A percentile compares a stretch with the other conserved stretches of the same genome.
These are phyloP conservation scores for Aporophyla lueneburgensis DNA, from an alignment of 2,888 invertebrate genomes.

Conservation along the genomic window DNA sequence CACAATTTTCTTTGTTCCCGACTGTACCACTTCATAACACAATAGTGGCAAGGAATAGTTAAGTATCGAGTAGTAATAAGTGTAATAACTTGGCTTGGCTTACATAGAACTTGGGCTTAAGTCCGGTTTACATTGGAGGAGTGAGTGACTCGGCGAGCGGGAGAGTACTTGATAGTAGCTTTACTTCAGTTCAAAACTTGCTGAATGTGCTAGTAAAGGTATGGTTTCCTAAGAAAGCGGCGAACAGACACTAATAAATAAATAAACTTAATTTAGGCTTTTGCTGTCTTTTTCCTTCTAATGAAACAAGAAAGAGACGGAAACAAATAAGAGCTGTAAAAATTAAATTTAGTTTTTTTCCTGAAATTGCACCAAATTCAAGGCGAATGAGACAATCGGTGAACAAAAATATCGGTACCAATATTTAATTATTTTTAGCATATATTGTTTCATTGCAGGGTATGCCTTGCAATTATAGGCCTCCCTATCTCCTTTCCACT, in stretches of 20 bases:
- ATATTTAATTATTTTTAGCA: too few relatives aligned
- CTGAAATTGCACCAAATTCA: too few relatives aligned
- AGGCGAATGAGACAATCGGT: too few relatives aligned
- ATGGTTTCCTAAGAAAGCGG: not conserved
- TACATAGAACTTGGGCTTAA: constrained; percentile 63
- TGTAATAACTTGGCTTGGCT: constrained; percentile 66
- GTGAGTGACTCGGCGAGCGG: constrained; percentile 19
- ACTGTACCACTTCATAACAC: constrained; percentile 56
- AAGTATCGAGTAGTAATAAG: constrained; percentile 64
- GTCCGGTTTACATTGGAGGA: constrained; percentile 44
- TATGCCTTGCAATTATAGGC: too few relatives aligned
- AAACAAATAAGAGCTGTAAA: too few relatives aligned
- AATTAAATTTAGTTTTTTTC: too few relatives aligned
- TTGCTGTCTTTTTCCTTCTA: too few relatives aligned
- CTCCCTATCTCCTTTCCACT: too few relatives aligned
- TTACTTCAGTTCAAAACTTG: constrained; percentile 38
- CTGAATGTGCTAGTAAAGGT: not conserved
- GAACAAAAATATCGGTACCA: too few relatives aligned
- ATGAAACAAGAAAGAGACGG: too few relatives aligned
- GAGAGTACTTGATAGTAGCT: constrained; percentile 15
- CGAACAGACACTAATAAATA: not conserved
- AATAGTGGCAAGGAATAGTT: constrained; percentile 67
- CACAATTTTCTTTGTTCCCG: constrained; percentile 58
- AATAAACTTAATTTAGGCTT: too few relatives aligned
- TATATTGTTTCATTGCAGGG: too few relatives aligned